A percentile compares a stretch with the other conserved stretches of the same genome.
phyloP scores from a whole-genome alignment of 2,888 invertebrate genomes.

The Carabus problematicus region DNA sequence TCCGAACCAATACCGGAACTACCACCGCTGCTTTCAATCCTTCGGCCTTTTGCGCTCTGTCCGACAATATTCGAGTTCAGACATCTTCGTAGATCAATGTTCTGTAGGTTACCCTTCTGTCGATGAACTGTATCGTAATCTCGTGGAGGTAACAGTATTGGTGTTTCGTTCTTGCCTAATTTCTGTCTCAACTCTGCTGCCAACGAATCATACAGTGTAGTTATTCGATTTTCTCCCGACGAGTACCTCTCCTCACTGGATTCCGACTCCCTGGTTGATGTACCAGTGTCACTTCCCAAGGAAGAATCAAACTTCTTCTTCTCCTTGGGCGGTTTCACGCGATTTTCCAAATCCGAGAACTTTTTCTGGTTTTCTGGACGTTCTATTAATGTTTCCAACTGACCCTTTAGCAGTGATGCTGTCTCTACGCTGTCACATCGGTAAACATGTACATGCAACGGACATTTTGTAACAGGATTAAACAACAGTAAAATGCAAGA shows the following conservation, averaged over 20 bases:
- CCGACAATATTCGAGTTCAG: conserved; percentile 74
- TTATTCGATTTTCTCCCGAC: conserved; percentile 63
- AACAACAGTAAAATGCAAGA: conserved; percentile 91
- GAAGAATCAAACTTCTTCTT: conserved; percentile 77
- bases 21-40: conserved; percentile 66
- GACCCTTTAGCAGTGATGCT: conserved; percentile 84
- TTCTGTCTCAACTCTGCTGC: conserved; percentile 89
- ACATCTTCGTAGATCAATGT: conserved; percentile 73
- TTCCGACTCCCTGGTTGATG: conserved; percentile 73
- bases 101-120: conserved; percentile 76
- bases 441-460: conserved; percentile 94
- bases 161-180: conserved; percentile 65
- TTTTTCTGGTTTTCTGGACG: conserved; percentile 87
- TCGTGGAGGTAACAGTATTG: conserved; percentile 87
- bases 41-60: conserved; percentile 57
- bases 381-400: conserved; percentile 82
- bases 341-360: conserved; percentile 79
- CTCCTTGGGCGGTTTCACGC: conserved; percentile 63
- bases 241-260: conserved; percentile 71
- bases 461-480: conserved; percentile 93
- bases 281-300: conserved; percentile 48
- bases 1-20: conserved; percentile 91
- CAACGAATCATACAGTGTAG: conserved; percentile 87
- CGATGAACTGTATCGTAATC: conserved; percentile 94
- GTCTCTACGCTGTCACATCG: conserved; percentile 95